Conservation (phyloP, 2,113 vertebrate species). For the Ciconia boyciana region DNA sequence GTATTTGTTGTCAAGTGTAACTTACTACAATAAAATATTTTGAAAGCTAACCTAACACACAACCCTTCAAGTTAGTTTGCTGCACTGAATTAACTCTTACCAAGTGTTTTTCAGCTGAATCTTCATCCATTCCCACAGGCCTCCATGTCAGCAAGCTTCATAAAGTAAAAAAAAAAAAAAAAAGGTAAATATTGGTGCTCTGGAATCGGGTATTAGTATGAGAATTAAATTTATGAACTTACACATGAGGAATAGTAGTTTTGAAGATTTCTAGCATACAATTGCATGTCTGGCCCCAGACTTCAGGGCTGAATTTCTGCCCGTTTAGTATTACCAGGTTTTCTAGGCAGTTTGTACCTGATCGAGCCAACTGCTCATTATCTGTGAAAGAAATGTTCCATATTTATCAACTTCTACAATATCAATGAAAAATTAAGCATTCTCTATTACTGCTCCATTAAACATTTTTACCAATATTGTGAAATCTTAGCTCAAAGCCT, state of each 20-base stretch:
- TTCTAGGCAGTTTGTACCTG: conserved; percentile 95
- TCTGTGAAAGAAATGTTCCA: conserved; percentile 72
- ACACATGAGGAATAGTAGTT: conserved; percentile 88
- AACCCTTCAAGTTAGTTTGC: not conserved
- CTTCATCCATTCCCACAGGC: conserved; percentile 91
- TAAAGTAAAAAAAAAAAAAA: not conserved
- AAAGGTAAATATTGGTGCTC: not conserved
- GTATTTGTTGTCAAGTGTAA: not conserved
- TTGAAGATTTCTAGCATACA: conserved; percentile 98
- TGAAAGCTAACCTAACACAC: not conserved
- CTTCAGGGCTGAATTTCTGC: conserved; percentile 92
- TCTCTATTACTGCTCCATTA: not conserved
- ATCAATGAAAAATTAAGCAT: not conserved
- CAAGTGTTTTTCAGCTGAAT: conserved; percentile 85
- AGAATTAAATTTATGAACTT: conserved; percentile 49
- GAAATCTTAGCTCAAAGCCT: not conserved
- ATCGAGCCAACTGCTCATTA: conserved; percentile 96
- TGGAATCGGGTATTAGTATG: not conserved
- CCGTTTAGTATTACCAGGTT: conserved; percentile 96
- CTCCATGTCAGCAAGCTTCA: conserved; percentile 92
- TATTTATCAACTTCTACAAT: not conserved
- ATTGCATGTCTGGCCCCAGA: conserved; percentile 91
- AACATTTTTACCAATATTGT: not conserved
- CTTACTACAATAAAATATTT: not conserved
- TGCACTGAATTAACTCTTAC: conserved; percentile 71